phyloP scores from a whole-genome alignment of 1,140 invertebrate species.

The Akabosia matsudoensis region DNA sequence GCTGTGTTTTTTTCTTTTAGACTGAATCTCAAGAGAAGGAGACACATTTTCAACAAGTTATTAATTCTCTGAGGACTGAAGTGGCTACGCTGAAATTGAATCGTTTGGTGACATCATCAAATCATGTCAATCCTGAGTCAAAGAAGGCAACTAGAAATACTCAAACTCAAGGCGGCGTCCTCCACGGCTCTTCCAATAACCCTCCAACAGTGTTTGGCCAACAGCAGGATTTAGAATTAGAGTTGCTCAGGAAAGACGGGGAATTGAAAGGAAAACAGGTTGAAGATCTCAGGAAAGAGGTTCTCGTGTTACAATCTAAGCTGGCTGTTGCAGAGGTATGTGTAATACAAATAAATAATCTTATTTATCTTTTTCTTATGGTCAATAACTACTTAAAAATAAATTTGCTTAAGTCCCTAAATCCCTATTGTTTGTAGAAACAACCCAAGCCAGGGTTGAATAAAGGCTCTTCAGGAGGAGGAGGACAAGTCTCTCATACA shows the following conservation, averaged over 20 bases:
- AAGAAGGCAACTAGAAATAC: too few relatives aligned
- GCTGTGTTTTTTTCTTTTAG: slow-evolving; percentile 16
- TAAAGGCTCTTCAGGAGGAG: neutral
- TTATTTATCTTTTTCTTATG: too few relatives aligned
- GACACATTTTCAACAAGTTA: slow-evolving; percentile 13
- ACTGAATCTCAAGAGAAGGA: slow-evolving; percentile 26
- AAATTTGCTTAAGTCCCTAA: too few relatives aligned
- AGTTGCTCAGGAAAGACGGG: slow-evolving; percentile 27
- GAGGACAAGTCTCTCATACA: neutral
- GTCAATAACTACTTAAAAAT: too few relatives aligned
- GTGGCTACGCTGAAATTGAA: slow-evolving; percentile 36
- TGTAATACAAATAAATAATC: neutral
- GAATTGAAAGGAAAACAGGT: slow-evolving; percentile 26
- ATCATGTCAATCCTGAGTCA: too few relatives aligned
- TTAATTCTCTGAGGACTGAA: slow-evolving; percentile 36
- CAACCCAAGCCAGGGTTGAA: neutral
- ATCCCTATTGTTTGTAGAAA: slow-evolving; percentile 10
- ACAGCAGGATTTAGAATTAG: slow-evolving; percentile 32
- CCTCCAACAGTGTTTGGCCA: slow-evolving; percentile 25
- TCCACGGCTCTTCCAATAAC: neutral
- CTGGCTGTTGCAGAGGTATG: slow-evolving; percentile 4
- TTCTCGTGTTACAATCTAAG: slow-evolving; percentile 30
- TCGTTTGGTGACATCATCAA: slow-evolving; percentile 12
- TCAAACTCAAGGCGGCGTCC: too few relatives aligned
- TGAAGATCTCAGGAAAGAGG: slow-evolving; percentile 34